Conservation (phyloP, 2,888 invertebrate genomes). For the Muschampia plurimacula region DNA sequence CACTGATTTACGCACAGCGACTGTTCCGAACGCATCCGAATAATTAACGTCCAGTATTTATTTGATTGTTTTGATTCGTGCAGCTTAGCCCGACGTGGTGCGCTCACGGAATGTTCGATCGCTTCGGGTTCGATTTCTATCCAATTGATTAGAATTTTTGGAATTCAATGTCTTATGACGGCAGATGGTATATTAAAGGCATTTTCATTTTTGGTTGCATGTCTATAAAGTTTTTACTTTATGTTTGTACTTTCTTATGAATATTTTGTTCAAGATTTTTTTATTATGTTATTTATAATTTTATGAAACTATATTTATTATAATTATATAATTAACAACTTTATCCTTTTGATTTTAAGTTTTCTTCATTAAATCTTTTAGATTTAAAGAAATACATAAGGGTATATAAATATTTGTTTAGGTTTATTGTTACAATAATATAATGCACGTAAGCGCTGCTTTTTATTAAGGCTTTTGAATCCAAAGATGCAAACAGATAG, state of each 20-base stretch:
- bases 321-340: no score
- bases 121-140: conserved; percentile 39
- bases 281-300: no score
- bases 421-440: no score
- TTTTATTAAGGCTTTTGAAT: no score
- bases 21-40: conserved; percentile 75
- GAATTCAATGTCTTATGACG: not conserved
- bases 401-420: no score
- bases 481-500: no score
- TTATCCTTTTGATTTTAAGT: no score
- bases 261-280: not conserved
- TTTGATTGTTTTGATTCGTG: conserved; percentile 81
- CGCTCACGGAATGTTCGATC: conserved; percentile 52
- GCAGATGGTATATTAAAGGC: not conserved
- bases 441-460: no score
- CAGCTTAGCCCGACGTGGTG: conserved; percentile 63
- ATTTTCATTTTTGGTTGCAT: conserved; percentile 38
- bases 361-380: no score
- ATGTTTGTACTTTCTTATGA: not conserved
- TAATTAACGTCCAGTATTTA: conserved; percentile 80
- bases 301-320: no score
- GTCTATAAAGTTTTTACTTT: not conserved
- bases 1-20: conserved; percentile 77
- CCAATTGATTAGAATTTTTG: conserved; percentile 14
- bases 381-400: no score